A percentile compares a stretch with the other conserved stretches of the same genome.
phyloP scores from a whole-genome alignment of 1,140 invertebrate genomes.

The Neodiprion lecontei region DNA sequence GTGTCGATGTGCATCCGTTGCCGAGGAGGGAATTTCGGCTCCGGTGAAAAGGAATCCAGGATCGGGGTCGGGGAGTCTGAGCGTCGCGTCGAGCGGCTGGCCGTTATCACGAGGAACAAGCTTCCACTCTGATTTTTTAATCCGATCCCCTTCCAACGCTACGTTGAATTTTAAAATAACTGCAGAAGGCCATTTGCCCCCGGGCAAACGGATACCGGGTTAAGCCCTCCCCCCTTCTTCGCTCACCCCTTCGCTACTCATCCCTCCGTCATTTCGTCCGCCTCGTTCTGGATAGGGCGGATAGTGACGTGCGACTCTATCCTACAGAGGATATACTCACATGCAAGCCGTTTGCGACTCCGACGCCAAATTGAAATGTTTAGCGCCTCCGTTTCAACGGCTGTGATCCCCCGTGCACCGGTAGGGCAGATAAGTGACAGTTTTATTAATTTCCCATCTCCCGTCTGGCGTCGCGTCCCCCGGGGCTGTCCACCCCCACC shows the following conservation, averaged over 20 bases:
- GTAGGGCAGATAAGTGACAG: slow-evolving; percentile 70
- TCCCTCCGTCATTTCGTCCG: slow-evolving; percentile 14
- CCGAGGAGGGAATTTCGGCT: no score
- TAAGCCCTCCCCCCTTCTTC: slow-evolving; percentile 10
- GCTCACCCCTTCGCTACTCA: slow-evolving; percentile 1
- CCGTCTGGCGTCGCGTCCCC: slow-evolving; percentile 48
- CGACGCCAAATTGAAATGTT: slow-evolving; percentile 59
- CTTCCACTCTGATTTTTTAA: slow-evolving; percentile 65
- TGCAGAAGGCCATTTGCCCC: slow-evolving; percentile 63
- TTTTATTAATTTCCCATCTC: slow-evolving; percentile 77
- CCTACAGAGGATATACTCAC: slow-evolving; percentile 12
- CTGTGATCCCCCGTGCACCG: slow-evolving; percentile 38
- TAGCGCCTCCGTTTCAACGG: slow-evolving; percentile 51
- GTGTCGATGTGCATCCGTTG: no score
- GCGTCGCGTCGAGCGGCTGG: slow-evolving; percentile 42
- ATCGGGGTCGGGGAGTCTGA: no score
- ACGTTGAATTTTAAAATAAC: slow-evolving; percentile 62
- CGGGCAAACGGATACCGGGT: slow-evolving; percentile 53
- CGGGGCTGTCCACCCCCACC: slow-evolving; percentile 34
- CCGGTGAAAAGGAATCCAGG: no score
- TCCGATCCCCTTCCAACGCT: slow-evolving; percentile 47
- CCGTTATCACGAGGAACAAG: slow-evolving; percentile 65
- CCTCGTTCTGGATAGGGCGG: slow-evolving; percentile 4
- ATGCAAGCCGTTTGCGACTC: slow-evolving; percentile 25
- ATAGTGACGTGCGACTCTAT: slow-evolving; percentile 17